A percentile compares a stretch with the other conserved stretches of the same genome.
phyloP scores from a whole-genome alignment of 2,888 invertebrate species.

The Rotaria macrura region DNA sequence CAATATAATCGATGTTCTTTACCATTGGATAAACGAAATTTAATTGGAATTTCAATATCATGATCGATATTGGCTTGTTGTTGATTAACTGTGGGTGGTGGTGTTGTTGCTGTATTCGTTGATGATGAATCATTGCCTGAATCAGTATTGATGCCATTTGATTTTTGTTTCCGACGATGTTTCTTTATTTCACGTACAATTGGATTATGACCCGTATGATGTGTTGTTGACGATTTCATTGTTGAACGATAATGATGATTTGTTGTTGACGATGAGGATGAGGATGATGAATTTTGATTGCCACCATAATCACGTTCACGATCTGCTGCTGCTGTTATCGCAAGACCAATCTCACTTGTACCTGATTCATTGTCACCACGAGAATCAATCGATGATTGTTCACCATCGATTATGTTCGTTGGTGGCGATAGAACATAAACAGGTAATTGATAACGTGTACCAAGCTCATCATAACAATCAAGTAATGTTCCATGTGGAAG shows the following conservation, averaged over 20 bases:
- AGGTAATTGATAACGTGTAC: slow-evolving; percentile 9
- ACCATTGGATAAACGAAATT: slow-evolving; percentile 65
- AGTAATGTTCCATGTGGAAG: background rate
- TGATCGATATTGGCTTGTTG: slow-evolving; percentile 34
- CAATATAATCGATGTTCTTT: slow-evolving; percentile 1
- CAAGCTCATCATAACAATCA: slow-evolving; percentile 22
- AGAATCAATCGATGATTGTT: background rate
- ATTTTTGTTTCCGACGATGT: slow-evolving; percentile 14
- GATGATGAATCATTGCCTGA: background rate
- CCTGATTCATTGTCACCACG: slow-evolving; percentile 40
- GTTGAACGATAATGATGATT: background rate
- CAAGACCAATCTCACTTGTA: slow-evolving; percentile 38
- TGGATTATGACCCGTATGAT: background rate
- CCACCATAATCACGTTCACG: slow-evolving; percentile 39
- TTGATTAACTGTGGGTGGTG: background rate
- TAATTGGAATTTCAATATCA: slow-evolving; percentile 39
- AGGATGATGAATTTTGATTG: slow-evolving; percentile 35
- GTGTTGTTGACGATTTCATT: background rate
- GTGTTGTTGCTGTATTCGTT: background rate
- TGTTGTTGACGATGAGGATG: background rate
- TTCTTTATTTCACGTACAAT: slow-evolving; percentile 17
- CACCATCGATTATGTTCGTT: background rate
- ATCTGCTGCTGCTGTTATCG: slow-evolving; percentile 33
- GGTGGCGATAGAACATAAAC: background rate
- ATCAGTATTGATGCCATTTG: background rate